Conservation (phyloP, 1,140 invertebrate species). For the Zaprionus tsacasi region DNA sequence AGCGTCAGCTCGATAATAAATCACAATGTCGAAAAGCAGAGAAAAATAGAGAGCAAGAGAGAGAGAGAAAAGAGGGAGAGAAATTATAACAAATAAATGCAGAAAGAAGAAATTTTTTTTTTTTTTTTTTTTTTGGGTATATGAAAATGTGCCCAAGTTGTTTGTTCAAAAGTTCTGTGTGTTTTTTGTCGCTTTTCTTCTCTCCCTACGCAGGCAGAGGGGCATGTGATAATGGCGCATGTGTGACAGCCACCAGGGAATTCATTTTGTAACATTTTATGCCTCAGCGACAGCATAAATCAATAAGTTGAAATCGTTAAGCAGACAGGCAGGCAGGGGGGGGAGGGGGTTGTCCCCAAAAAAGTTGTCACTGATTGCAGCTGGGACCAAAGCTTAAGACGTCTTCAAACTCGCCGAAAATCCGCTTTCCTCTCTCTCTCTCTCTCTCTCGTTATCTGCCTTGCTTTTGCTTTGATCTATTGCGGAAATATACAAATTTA, state of each 20-base stretch:
- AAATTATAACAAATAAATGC: conserved; percentile 57
- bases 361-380: conserved; percentile 40
- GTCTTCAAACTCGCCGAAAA: background rate
- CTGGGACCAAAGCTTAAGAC: conserved; percentile 15
- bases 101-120: conserved; percentile 27
- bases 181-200: conserved; percentile 16
- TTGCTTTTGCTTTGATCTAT: background rate
- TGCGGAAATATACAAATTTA: background rate
- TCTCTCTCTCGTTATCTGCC: background rate
- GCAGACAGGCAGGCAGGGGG: conserved; percentile 15
- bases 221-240: conserved; percentile 72
- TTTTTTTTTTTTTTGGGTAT: conserved; percentile 22
- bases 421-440: background rate
- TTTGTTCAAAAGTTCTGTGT: conserved; percentile 46
- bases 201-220: background rate
- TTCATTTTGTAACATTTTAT: conserved; percentile 57
- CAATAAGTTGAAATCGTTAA: conserved; percentile 59
- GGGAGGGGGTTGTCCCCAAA: background rate
- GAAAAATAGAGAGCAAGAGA: background rate
- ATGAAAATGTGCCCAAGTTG: conserved; percentile 56
- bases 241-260: conserved; percentile 67
- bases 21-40: conserved; percentile 61
- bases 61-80: conserved; percentile 33
- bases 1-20: conserved; percentile 76
- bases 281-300: conserved; percentile 63